Evolutionary conservation across 2,888 invertebrate species (phyloP).

Genomic region (Luperina nickerlii): DNA sequence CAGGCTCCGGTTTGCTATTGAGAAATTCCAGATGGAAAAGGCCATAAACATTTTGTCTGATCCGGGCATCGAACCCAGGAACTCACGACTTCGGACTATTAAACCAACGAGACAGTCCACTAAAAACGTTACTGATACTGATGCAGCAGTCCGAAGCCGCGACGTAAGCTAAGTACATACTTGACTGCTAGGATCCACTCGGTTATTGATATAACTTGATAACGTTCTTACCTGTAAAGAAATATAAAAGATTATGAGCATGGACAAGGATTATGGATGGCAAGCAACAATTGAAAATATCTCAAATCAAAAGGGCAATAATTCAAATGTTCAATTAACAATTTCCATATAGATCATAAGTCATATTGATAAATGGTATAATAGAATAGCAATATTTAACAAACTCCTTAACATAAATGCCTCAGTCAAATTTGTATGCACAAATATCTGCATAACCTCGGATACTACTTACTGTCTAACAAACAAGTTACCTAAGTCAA

Average conservation of each 20-base stretch:
- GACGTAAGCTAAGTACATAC: slow-evolving; percentile 22
- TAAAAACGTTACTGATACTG: not conserved
- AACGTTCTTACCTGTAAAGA: slow-evolving; percentile 48
- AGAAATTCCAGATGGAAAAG: too few species aligned
- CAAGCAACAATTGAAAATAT: not conserved
- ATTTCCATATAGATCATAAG: not conserved
- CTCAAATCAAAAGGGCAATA: not conserved
- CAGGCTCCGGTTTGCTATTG: too few species aligned
- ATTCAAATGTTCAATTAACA: not conserved
- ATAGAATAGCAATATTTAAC: slow-evolving; percentile 9
- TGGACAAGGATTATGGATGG: too few species aligned
- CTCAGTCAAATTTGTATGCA: slow-evolving; percentile 16
- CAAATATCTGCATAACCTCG: slow-evolving; percentile 43
- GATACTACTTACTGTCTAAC: slow-evolving; percentile 17
- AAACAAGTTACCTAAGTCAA: slow-evolving; percentile 51
- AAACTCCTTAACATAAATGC: slow-evolving; percentile 45
- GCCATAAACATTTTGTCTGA: not conserved
- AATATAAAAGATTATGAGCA: slow-evolving; percentile 24
- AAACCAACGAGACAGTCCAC: not conserved
- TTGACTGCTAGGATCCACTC: not conserved
- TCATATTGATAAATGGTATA: slow-evolving; percentile 26
- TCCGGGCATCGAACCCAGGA: too few species aligned
- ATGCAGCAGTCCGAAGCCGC: not conserved
- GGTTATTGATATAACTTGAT: not conserved
- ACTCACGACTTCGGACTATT: too few species aligned